Conservation (phyloP, 2,113 vertebrate species). For the Aythya baeri region DNA sequence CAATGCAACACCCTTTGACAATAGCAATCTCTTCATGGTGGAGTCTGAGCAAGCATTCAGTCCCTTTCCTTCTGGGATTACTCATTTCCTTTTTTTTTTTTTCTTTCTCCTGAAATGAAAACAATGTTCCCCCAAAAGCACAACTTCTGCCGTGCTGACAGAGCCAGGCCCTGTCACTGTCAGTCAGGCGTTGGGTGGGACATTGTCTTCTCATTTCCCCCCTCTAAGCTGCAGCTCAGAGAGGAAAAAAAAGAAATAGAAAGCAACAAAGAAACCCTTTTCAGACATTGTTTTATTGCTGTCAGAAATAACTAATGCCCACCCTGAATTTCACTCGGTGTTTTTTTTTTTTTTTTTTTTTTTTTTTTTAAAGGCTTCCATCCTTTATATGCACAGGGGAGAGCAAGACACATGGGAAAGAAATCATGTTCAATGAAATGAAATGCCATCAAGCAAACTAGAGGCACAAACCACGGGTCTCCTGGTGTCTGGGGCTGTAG, state of each 20-base stretch:
- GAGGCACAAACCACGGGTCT: neutral
- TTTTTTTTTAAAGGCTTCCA: neutral
- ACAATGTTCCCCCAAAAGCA: neutral
- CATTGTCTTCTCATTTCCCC: conserved; percentile 6
- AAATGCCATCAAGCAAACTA: neutral
- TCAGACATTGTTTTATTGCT: neutral
- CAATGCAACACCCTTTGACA: conserved; percentile 8
- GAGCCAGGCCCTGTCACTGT: neutral
- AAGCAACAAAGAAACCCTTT: neutral
- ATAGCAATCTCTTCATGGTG: neutral
- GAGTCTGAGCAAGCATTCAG: conserved; percentile 11
- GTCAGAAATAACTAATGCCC: conserved; percentile 6
- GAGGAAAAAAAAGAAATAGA: neutral
- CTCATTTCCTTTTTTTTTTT: conserved; percentile 18
- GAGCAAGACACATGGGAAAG: neutral
- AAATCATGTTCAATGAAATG: neutral
- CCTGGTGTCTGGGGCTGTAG: neutral
- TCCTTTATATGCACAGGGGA: neutral
- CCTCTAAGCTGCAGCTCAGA: neutral
- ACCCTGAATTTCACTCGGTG: neutral
- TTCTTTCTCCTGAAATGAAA: neutral
- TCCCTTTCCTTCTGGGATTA: conserved; percentile 44
- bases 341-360: conserved; percentile 15
- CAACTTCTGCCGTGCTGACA: neutral
- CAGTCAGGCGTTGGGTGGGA: neutral